These are phyloP conservation scores for Periphyllus acericola DNA, from an alignment of 2,888 invertebrate genomes.

Conservation along the genomic window DNA sequence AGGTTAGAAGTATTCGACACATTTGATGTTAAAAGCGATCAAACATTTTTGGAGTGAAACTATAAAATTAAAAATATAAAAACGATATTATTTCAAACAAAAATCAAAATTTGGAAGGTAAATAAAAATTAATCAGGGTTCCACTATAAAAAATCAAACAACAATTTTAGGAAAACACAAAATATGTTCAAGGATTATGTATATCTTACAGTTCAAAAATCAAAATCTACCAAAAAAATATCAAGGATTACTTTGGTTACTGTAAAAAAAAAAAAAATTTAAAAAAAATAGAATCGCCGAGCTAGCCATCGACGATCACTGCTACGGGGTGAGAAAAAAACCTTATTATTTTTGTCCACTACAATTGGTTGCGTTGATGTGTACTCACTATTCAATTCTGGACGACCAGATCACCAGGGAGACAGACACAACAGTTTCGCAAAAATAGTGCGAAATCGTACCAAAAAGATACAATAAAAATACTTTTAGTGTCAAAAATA, in stretches of 20 bases:
- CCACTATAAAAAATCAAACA: slow-evolving; percentile 26
- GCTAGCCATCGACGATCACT: slow-evolving; percentile 55
- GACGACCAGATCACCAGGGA: slow-evolving; percentile 60
- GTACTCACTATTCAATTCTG: slow-evolving; percentile 61
- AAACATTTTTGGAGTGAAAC: slow-evolving; percentile 21
- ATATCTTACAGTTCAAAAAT: slow-evolving; percentile 40
- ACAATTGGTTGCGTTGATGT: slow-evolving; percentile 53
- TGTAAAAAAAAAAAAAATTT: slow-evolving; percentile 45
- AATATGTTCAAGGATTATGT: slow-evolving; percentile 23
- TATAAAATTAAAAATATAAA: not conserved
- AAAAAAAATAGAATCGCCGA: slow-evolving; percentile 45
- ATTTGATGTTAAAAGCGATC: not conserved
- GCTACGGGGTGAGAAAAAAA: slow-evolving; percentile 60
- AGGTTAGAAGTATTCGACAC: not conserved
- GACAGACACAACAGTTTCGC: slow-evolving; percentile 59
- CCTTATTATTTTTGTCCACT: slow-evolving; percentile 49
- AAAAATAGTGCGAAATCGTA: slow-evolving; percentile 60
- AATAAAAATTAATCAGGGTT: slow-evolving; percentile 42
- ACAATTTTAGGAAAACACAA: slow-evolving; percentile 35
- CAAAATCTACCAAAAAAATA: slow-evolving; percentile 55
- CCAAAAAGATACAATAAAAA: slow-evolving; percentile 62
- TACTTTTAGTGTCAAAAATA: slow-evolving; percentile 62
- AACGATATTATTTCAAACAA: slow-evolving; percentile 33
- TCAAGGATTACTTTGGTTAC: slow-evolving; percentile 51
- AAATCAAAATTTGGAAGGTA: slow-evolving; percentile 38